These are phyloP conservation scores for Trissolcus japonicus DNA, from an alignment of 2,888 invertebrate species.

Conservation along the genomic window DNA sequence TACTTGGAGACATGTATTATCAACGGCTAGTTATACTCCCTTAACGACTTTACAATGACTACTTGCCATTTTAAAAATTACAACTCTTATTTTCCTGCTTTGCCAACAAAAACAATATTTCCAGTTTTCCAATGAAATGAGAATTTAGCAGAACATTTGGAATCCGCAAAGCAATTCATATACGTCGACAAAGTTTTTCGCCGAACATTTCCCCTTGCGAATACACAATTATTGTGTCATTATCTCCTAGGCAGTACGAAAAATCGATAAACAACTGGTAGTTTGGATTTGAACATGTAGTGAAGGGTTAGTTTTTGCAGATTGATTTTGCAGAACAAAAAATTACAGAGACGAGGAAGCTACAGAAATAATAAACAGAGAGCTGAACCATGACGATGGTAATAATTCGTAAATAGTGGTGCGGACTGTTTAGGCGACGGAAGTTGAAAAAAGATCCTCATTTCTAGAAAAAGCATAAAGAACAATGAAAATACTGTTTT, in stretches of 20 bases:
- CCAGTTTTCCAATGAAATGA: neutral
- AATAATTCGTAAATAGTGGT: conserved; percentile 4
- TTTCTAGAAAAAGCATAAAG: conserved; percentile 25
- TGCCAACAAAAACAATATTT: neutral
- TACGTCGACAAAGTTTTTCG: no score
- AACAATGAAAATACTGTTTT: conserved; percentile 52
- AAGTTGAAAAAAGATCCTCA: conserved; percentile 21
- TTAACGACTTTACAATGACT: conserved; percentile 29
- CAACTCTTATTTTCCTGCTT: neutral
- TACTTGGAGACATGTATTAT: conserved; percentile 37
- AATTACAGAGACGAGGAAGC: neutral
- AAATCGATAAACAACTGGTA: conserved; percentile 9
- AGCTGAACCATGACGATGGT: neutral
- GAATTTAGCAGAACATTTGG: neutral
- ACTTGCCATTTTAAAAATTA: neutral
- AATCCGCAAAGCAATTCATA: neutral
- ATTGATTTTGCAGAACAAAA: conserved; percentile 1
- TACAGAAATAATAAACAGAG: conserved; percentile 6
- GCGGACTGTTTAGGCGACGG: neutral
- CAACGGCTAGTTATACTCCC: conserved; percentile 9
- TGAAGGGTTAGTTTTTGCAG: neutral
- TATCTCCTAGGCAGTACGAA: neutral
- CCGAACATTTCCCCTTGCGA: no score
- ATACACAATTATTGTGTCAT: neutral
- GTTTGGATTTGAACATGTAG: neutral